A percentile compares a stretch with the other conserved stretches of the same genome.
These are phyloP conservation scores for Zaprionus lineosus DNA, from an alignment of 2,888 invertebrate genomes.

Conservation along the genomic window DNA sequence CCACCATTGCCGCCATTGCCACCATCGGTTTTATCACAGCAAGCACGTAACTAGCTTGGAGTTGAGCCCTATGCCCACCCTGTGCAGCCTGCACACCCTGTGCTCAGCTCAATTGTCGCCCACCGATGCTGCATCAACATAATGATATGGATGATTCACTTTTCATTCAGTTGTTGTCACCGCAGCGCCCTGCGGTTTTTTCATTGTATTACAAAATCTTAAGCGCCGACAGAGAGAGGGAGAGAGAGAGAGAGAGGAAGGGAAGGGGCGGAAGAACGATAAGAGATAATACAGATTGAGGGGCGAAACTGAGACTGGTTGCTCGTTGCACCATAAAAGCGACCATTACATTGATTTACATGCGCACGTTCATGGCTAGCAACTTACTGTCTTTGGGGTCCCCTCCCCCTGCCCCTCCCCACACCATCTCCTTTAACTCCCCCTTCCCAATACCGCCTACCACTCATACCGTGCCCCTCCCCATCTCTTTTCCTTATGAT, in stretches of 20 bases:
- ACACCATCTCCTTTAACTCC: too few species aligned
- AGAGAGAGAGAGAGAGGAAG: neutral
- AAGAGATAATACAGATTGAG: too few species aligned
- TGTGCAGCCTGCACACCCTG: neutral
- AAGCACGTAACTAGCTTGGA: constrained; percentile 51
- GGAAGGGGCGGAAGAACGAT: neutral
- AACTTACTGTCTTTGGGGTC: constrained; percentile 53
- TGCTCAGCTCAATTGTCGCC: neutral
- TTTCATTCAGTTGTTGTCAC: constrained; percentile 60
- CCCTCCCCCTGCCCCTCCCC: neutral
- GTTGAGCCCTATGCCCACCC: neutral
- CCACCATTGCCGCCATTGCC: neutral
- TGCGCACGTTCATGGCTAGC: constrained; percentile 53
- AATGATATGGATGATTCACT: constrained; percentile 60
- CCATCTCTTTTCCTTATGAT: too few species aligned
- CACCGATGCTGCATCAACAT: constrained; percentile 38
- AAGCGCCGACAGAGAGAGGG: constrained; percentile 1
- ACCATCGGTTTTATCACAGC: constrained; percentile 50
- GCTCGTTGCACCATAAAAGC: constrained; percentile 46
- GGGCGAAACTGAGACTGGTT: too few species aligned
- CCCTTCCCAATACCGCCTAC: too few species aligned
- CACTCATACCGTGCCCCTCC: too few species aligned
- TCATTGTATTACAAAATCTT: constrained; percentile 52
- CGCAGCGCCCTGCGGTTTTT: constrained; percentile 31
- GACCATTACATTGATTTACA: constrained; percentile 66